A percentile compares a stretch with the other conserved stretches of the same genome.
Evolutionary conservation across 1,140 invertebrate genomes (phyloP).

Genomic region (Plutomurus gul): DNA sequence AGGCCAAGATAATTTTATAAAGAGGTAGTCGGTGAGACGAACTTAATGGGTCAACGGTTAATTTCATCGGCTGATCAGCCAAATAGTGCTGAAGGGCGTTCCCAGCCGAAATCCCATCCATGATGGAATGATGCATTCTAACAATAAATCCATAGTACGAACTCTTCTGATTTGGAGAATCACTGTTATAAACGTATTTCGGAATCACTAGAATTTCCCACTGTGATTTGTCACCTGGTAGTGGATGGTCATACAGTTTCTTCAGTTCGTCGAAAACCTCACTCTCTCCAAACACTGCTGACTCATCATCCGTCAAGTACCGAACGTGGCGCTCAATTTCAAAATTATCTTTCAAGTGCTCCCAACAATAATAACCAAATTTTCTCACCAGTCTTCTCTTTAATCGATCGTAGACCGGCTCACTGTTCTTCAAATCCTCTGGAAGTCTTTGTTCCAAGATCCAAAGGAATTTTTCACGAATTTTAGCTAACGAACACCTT

Average conservation of each 20-base stretch:
- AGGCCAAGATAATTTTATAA: constrained; percentile 14
- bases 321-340: constrained; percentile 36
- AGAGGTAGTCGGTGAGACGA: not conserved
- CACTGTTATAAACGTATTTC: constrained; percentile 31
- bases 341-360: constrained; percentile 28
- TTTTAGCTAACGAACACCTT: constrained; percentile 41
- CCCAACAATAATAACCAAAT: constrained; percentile 47
- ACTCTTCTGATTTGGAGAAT: not conserved
- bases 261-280: constrained; percentile 46
- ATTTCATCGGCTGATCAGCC: constrained; percentile 48
- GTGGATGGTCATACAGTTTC: constrained; percentile 43
- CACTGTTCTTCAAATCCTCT: not conserved
- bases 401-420: constrained; percentile 39
- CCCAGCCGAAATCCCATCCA: constrained; percentile 44
- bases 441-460: constrained; percentile 34
- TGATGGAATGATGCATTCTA: constrained; percentile 42
- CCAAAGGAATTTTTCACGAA: constrained; percentile 32
- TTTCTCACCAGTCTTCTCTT: constrained; percentile 29
- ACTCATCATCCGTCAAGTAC: not conserved
- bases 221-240: constrained; percentile 31
- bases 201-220: constrained; percentile 53
- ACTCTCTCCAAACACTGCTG: constrained; percentile 30
- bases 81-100: constrained; percentile 43
- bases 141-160: constrained; percentile 33
- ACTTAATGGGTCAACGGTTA: constrained; percentile 46